A percentile compares a stretch with the other conserved stretches of the same genome.
Conservation (phyloP, 2,113 vertebrate species). For the Cyphomyrus discorhynchus region DNA sequence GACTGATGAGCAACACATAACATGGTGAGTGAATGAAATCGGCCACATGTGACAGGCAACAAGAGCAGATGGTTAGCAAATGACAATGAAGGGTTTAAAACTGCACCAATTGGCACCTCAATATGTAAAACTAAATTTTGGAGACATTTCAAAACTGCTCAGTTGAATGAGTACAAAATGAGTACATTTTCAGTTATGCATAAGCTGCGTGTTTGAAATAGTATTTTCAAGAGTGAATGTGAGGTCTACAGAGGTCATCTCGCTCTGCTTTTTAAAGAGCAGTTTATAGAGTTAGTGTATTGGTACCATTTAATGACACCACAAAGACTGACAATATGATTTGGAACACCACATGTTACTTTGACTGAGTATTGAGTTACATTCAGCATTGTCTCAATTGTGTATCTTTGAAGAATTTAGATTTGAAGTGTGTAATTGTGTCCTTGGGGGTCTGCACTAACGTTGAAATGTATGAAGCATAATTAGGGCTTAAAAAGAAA, state of each 20-base stretch:
- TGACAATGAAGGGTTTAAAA: background rate
- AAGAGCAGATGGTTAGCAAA: background rate
- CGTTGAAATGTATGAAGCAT: background rate
- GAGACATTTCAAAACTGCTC: background rate
- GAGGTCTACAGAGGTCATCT: background rate
- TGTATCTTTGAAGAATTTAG: slow-evolving; percentile 12
- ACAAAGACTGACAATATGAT: background rate
- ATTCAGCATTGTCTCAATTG: background rate
- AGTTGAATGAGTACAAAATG: background rate
- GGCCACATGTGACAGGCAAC: background rate
- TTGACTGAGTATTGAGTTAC: background rate
- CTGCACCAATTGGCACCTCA: background rate
- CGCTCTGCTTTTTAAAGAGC: background rate
- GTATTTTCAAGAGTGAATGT: slow-evolving; percentile 11
- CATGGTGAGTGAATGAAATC: background rate
- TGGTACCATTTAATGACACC: background rate
- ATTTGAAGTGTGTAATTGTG: background rate
- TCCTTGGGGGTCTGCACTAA: slow-evolving; percentile 11
- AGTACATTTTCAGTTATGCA: background rate
- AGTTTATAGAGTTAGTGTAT: background rate
- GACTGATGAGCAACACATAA: background rate
- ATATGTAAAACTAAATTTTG: background rate
- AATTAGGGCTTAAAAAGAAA: slow-evolving; percentile 7
- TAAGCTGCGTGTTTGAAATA: background rate
- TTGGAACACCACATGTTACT: background rate